These are phyloP conservation scores for Athalia cordata DNA, from an alignment of 2,888 invertebrate genomes.

Conservation along the genomic window DNA sequence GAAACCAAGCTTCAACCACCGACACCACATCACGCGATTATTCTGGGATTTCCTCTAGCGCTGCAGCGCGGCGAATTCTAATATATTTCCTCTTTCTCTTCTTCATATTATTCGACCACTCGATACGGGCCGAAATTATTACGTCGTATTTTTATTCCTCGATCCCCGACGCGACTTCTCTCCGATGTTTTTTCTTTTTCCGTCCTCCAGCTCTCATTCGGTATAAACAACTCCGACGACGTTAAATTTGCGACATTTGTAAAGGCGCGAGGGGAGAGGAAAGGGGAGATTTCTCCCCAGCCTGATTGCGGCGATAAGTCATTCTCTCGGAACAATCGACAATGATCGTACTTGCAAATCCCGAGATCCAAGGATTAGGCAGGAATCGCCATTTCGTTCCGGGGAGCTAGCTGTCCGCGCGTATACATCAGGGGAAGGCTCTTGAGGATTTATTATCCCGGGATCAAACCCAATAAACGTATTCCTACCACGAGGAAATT, in stretches of 20 bases:
- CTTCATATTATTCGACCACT: too few relatives aligned
- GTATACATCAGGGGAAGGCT: background rate
- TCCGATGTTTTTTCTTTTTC: too few relatives aligned
- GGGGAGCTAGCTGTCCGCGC: background rate
- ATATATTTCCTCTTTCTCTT: too few relatives aligned
- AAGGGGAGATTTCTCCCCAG: background rate
- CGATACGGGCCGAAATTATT: too few relatives aligned
- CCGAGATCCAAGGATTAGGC: conserved; percentile 18
- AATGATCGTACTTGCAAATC: conserved; percentile 12
- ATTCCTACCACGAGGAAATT: background rate
- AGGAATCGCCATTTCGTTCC: background rate
- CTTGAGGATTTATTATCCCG: background rate
- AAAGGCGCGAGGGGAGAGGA: background rate
- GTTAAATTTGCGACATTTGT: too few relatives aligned
- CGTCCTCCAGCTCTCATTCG: too few relatives aligned
- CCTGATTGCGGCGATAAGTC: conserved; percentile 9
- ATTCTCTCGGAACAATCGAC: background rate
- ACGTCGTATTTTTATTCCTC: too few relatives aligned
- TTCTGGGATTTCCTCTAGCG: background rate
- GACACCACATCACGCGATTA: background rate
- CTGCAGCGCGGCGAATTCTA: too few relatives aligned
- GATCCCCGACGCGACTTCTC: too few relatives aligned
- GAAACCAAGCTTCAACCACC: background rate
- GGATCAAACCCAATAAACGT: background rate
- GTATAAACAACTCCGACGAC: too few relatives aligned